Evolutionary conservation across 2,888 invertebrate species (phyloP), one percentile per base, ranked within the genome.

Genomic region (Pandemis heparana): DNA sequence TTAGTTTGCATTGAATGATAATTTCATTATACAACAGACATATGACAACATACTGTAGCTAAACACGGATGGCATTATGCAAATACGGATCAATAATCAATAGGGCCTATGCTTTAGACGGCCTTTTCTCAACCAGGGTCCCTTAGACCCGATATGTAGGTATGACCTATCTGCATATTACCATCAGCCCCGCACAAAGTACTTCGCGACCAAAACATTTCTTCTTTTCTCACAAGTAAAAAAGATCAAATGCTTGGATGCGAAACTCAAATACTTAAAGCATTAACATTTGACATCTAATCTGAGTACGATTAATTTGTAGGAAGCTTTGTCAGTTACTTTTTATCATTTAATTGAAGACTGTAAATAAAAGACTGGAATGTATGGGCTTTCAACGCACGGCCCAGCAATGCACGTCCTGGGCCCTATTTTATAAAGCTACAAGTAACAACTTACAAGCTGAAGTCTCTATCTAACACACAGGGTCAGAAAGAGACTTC

Each of bases 31-130:
- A 53, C 46, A 39, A 6, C 56, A 46, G 67, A 62, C 67, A 18
- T 72, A 63, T 62, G 67, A 72, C 62, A n/a, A 16, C 1, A 18
- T 12, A 38, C 14, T 65, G 48, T 32, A 32, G 46, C 32, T 53
- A 61, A 70, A 51, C 16, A 56, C n/a, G 18, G 46, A 73, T 73
- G 56, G 56, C n/a, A 56, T 59, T 46, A 59, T 63, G 68, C 72
- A 46, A 10, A 68, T 12, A 67, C 23, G 23, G 23, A 32, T 2
- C 23, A 32, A 32, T 32, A 32, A 32, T n/a, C 23, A 32, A 32
- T 32, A 32, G 23, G 23, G 23, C 23, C 23, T 32, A 32, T 32
- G 23, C 23, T 32, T 32, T 32, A 32, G 23, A 32, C 23, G 23
- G 23, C 23, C 2, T 32, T 32, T 32, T 51, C 51, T 16, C 51